These are phyloP conservation scores for Polia nebulosa DNA, from an alignment of 2,888 invertebrate genomes.

Conservation along the genomic window DNA sequence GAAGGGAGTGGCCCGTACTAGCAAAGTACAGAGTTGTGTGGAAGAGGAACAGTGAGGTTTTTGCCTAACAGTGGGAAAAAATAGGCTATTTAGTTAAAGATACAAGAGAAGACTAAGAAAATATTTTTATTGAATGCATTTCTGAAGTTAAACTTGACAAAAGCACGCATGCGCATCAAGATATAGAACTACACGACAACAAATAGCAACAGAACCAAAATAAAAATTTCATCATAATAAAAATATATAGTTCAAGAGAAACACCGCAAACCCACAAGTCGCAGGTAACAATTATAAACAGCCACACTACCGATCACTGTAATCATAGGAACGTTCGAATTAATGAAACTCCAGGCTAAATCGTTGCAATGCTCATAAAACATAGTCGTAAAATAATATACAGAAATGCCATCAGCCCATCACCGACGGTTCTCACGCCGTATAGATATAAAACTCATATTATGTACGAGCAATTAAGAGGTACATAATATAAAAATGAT, in stretches of 20 bases:
- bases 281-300: constrained; percentile 52
- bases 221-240: constrained; percentile 29
- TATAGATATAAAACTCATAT: constrained; percentile 65
- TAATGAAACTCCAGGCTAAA: constrained; percentile 63
- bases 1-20: too few relatives aligned
- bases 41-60: too few relatives aligned
- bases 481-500: constrained; percentile 73
- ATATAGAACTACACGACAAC: background rate
- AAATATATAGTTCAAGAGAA: constrained; percentile 18
- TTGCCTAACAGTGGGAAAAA: too few relatives aligned
- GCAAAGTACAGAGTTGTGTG: too few relatives aligned
- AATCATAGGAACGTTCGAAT: constrained; percentile 62
- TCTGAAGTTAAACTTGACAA: too few relatives aligned
- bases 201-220: constrained; percentile 1
- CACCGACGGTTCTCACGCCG: constrained; percentile 67
- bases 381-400: constrained; percentile 64
- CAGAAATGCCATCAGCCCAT: constrained; percentile 65
- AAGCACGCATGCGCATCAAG: background rate
- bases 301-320: constrained; percentile 43
- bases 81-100: background rate
- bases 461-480: constrained; percentile 70
- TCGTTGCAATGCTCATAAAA: constrained; percentile 66
- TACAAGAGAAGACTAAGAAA: background rate
- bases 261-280: constrained; percentile 16
- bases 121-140: background rate